Evolutionary conservation across 2,888 invertebrate genomes (phyloP).

Genomic region (Leptopilina syphax): DNA sequence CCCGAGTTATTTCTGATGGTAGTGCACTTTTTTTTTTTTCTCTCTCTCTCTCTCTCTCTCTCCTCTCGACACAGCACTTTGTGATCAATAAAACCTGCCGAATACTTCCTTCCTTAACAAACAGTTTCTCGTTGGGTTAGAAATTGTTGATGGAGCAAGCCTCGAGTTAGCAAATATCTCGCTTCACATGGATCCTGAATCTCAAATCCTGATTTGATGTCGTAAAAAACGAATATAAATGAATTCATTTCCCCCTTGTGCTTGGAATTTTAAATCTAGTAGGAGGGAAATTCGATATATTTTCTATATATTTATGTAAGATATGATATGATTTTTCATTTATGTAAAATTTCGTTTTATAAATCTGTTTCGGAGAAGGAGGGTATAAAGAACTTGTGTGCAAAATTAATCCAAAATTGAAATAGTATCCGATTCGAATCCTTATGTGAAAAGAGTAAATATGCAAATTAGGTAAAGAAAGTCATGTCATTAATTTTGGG

Average conservation of each 20-base stretch:
- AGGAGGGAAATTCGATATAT: neutral
- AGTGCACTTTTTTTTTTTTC: conserved; percentile 20
- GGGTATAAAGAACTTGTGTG: no score
- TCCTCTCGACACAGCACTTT: conserved; percentile 30
- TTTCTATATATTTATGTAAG: no score
- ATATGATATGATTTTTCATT: no score
- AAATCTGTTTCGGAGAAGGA: no score
- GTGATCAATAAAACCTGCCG: conserved; percentile 28
- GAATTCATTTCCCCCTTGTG: neutral
- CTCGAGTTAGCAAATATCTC: neutral
- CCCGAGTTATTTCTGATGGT: conserved; percentile 26
- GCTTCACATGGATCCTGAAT: neutral
- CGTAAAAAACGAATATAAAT: conserved; percentile 11
- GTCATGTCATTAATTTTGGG: no score
- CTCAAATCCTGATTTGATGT: neutral
- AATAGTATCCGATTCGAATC: no score
- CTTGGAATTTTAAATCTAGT: neutral
- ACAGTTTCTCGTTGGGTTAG: conserved; percentile 26
- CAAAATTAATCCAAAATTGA: no score
- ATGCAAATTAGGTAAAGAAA: no score
- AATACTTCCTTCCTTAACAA: conserved; percentile 24
- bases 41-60: no score
- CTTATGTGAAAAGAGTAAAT: no score
- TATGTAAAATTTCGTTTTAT: no score
- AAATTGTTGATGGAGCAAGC: neutral